Evolutionary conservation across 2,113 vertebrate genomes (phyloP), one percentile per base, ranked within the genome.

Genomic region (Gadus chalcogrammus): DNA sequence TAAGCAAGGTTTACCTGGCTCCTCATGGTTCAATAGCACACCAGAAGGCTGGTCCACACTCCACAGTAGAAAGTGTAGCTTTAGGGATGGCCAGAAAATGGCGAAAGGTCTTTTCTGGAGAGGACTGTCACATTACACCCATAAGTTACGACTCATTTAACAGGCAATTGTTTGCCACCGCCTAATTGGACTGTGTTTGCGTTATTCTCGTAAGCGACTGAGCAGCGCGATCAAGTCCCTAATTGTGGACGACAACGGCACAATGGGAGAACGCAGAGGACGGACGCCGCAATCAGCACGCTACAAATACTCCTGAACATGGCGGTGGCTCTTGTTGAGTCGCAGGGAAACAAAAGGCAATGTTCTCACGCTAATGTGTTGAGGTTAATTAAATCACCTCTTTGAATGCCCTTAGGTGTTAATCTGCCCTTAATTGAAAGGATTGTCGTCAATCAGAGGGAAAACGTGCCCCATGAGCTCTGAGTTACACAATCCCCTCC

Each of bases 391-490:
- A 84, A 88, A 88, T 87, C 82, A 85, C 87, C 84, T 82, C 86
- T 85, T 79, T 84, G 81, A 85, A 77, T 78, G 76, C 84, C 88
- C 86, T 78, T 74, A 87, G 89, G 88, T 88, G 77, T 78, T 91
- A 90, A 90, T 91, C 86, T 91, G 77, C 69, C 70, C 75, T n/a
- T 90, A 90, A 88, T 89, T 88, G 85, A 90, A 86, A 72, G 75
- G 81, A 85, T 83, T 84, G 87, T 76, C 72, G 78, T 88, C 86
- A 91, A 91, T 85, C 64, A 78, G 75, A 70, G 31, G 62, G 79
- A 77, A 5, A 82, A 81, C 63, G 62, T 73, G 71, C 82, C 82
- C 79, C 85, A 61, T 70, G 84, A 86, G 88, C 77, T 74, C 77
- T 80, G 75, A 81, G 84, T 88, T 85, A 83, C 79, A 82, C 84